Conservation (phyloP, 2,113 vertebrate genomes). For the Ictalurus punctatus region DNA sequence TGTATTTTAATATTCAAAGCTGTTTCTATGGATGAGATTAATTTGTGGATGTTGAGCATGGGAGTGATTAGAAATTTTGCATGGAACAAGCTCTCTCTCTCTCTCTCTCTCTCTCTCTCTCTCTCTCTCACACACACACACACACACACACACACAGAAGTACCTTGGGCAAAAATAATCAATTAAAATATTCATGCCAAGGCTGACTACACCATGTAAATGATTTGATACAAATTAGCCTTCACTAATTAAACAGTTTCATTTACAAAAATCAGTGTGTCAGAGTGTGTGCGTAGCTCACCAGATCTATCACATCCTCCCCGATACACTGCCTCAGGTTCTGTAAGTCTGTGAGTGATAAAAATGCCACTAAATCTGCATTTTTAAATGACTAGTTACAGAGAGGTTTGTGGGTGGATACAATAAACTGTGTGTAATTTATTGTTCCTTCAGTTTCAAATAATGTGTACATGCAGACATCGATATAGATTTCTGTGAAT, state of each 20-base stretch:
- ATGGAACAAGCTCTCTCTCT: conserved; percentile 43
- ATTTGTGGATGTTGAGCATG: conserved; percentile 40
- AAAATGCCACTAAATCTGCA: conserved; percentile 21
- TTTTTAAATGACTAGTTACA: conserved; percentile 21
- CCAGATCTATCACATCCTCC: conserved; percentile 32
- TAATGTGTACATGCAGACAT: neutral
- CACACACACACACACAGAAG: conserved; percentile 24
- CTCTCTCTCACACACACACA: neutral
- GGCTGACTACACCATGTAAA: conserved; percentile 73
- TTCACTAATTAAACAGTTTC: conserved; percentile 76
- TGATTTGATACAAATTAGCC: conserved; percentile 77
- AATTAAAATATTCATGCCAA: conserved; percentile 73
- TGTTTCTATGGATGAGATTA: conserved; percentile 31
- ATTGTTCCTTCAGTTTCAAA: neutral
- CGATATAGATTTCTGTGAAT: neutral
- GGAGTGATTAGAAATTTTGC: conserved; percentile 41
- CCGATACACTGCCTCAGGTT: conserved; percentile 26
- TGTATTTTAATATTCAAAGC: conserved; percentile 36
- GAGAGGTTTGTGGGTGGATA: neutral
- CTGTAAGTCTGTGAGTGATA: conserved; percentile 38
- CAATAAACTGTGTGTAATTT: conserved; percentile 6
- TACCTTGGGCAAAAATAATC: conserved; percentile 74
- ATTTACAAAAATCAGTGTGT: conserved; percentile 67
- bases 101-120: conserved; percentile 32
- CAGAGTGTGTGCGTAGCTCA: conserved; percentile 40